A percentile compares a stretch with the other conserved stretches of the same genome.
Evolutionary conservation across 2,888 invertebrate genomes (phyloP).

Genomic region (Nymphalis c-album): DNA sequence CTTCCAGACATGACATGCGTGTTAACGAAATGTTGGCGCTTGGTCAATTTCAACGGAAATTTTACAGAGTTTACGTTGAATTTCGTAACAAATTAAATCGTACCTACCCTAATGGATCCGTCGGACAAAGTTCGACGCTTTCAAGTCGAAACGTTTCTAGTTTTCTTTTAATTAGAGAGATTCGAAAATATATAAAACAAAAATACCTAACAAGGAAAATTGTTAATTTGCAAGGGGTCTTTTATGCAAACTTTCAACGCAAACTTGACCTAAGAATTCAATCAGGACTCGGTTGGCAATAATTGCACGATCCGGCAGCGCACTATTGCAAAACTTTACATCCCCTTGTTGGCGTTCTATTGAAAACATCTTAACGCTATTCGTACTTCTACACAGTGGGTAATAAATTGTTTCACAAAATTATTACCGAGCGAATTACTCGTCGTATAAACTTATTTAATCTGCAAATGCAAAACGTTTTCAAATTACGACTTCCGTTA

Average conservation of each 20-base stretch:
- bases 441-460: constrained; percentile 70
- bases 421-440: constrained; percentile 62
- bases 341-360: constrained; percentile 71
- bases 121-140: constrained; percentile 37
- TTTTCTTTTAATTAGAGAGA: constrained; percentile 53
- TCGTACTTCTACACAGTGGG: constrained; percentile 62
- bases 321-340: constrained; percentile 74
- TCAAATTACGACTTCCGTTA: constrained; percentile 55
- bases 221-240: constrained; percentile 66
- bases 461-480: constrained; percentile 67
- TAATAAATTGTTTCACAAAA: constrained; percentile 61
- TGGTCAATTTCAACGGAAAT: constrained; percentile 67
- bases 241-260: constrained; percentile 70
- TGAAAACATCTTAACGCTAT: constrained; percentile 74
- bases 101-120: constrained; percentile 46
- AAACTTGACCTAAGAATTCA: constrained; percentile 78
- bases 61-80: constrained; percentile 55
- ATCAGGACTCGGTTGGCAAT: constrained; percentile 74
- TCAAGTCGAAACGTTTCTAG: constrained; percentile 43
- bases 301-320: constrained; percentile 70
- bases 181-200: constrained; percentile 50
- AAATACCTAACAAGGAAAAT: constrained; percentile 54
- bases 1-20: constrained; percentile 77
- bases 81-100: constrained; percentile 59
- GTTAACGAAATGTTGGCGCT: constrained; percentile 72